Evolutionary conservation across 2,888 invertebrate genomes (phyloP), one percentile per base, ranked within the genome.

Genomic region (Hydroisotoma schaefferi): DNA sequence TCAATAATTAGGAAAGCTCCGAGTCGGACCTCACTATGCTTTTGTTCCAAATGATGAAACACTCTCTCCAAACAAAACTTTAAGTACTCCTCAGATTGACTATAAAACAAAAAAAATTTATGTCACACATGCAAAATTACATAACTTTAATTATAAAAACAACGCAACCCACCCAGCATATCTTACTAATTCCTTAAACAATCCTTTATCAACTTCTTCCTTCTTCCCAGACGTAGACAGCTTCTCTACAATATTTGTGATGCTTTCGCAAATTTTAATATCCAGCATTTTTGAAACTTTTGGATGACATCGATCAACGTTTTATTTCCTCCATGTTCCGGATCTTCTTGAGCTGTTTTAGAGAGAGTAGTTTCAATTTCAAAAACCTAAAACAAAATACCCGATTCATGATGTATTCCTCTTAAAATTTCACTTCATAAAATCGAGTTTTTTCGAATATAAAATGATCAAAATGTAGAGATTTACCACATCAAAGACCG

Each of bases 11-110:
- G 79, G 67, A 82, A 79, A 8, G 81, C 76, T 68, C 80, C 80
- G 33, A 76, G 76, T 12, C 83, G 75, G 49, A 82, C 77, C 76
- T 83, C 81, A 15, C 81, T 75, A 75, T 83, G 82, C 2, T 80
- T 76, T 68, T 78, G 77, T 53, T 77, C 75, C 33, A 82, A 73
- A 60, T 80, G 78, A 22, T 76, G 74, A 73, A 77, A 75, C 43
- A 81, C 59, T 38, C 78, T 67, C 40, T 77, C 75, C 70, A 77
- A 79, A 3, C 76, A 76, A 69, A 78, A 76, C 48, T 77, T 75
- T 2, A 81, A 75, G 73, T 79, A 78, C 25, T 73, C 74, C 64
- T 80, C 76, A 8, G 78, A 78, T 59, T 73, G 72, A 59, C 79
- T 79, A 54, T 15, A 72, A 71, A 57, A 59, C 48, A 55, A 58